Percentiles rank a stretch among this genome's conserved stretches.
These are phyloP conservation scores for Neosilurus mollespiculum DNA, from an alignment of 2,797 vertebrate species.

Conservation along the genomic window DNA sequence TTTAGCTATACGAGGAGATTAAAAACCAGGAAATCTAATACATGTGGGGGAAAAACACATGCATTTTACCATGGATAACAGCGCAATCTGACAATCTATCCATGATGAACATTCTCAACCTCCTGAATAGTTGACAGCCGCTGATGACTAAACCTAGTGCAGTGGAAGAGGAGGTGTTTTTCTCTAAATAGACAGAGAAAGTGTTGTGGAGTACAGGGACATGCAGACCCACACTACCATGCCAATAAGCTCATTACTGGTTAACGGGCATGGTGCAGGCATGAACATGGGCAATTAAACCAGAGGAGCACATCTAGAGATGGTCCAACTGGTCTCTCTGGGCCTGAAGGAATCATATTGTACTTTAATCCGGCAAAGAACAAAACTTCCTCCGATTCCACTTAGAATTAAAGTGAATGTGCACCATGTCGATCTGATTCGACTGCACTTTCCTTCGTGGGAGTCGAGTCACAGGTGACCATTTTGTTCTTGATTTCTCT, in stretches of 20 bases:
- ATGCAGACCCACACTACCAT: slow-evolving; percentile 69
- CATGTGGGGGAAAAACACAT: not conserved
- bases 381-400: slow-evolving; percentile 52
- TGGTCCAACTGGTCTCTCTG: slow-evolving; percentile 64
- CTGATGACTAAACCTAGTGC: not conserved
- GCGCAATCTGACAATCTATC: not conserved
- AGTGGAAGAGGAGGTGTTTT: slow-evolving; percentile 35
- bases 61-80: no score
- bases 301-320: slow-evolving; percentile 66
- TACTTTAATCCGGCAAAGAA: slow-evolving; percentile 68
- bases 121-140: not conserved
- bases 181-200: slow-evolving; percentile 21
- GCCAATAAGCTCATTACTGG: slow-evolving; percentile 71
- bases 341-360: slow-evolving; percentile 72
- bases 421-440: not conserved
- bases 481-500: not conserved
- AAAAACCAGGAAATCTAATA: not conserved
- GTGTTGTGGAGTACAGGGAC: slow-evolving; percentile 29
- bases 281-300: slow-evolving; percentile 75
- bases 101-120: no score
- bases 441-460: not conserved
- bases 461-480: not conserved
- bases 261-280: slow-evolving; percentile 65
- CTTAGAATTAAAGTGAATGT: not conserved
- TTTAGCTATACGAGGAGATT: no score